A percentile compares a stretch with the other conserved stretches of the same genome.
These are phyloP conservation scores for Ctenodactylus gundi DNA, from an alignment of 2,113 vertebrate species.

Conservation along the genomic window DNA sequence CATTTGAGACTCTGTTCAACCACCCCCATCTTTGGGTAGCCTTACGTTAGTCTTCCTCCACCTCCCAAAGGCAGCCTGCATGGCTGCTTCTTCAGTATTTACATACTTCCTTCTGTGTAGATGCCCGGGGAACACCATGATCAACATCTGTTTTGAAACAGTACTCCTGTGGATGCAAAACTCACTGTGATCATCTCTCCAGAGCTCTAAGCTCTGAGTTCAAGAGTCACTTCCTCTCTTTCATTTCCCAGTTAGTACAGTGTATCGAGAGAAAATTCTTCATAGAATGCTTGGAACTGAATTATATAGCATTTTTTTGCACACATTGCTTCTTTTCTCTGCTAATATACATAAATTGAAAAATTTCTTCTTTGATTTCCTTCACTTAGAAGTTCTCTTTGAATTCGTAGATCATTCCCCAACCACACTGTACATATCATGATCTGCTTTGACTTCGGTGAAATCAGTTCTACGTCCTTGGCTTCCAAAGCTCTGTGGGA, in stretches of 20 bases:
- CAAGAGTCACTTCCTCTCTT: not conserved
- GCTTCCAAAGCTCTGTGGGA: not conserved
- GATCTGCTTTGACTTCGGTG: not conserved
- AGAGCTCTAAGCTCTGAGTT: not conserved
- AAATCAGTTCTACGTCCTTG: not conserved
- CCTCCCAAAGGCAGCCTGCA: not conserved
- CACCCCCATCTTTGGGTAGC: not conserved
- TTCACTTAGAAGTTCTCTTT: not conserved
- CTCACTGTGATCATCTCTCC: not conserved
- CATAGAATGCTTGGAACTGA: not conserved
- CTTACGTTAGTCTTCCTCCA: not conserved
- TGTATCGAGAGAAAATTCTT: not conserved
- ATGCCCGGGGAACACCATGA: not conserved
- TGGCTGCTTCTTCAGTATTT: not conserved
- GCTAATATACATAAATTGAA: not conserved
- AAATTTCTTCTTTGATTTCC: not conserved
- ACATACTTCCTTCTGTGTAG: not conserved
- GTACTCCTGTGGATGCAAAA: not conserved
- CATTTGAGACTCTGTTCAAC: not conserved
- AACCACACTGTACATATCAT: not conserved
- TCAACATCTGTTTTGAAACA: not conserved
- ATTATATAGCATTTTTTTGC: not conserved
- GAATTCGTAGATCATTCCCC: not conserved
- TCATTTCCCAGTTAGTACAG: not conserved
- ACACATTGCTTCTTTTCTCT: not conserved